Evolutionary conservation across 2,797 vertebrate genomes (phyloP).

Genomic region (Premnoplex brunnescens): DNA sequence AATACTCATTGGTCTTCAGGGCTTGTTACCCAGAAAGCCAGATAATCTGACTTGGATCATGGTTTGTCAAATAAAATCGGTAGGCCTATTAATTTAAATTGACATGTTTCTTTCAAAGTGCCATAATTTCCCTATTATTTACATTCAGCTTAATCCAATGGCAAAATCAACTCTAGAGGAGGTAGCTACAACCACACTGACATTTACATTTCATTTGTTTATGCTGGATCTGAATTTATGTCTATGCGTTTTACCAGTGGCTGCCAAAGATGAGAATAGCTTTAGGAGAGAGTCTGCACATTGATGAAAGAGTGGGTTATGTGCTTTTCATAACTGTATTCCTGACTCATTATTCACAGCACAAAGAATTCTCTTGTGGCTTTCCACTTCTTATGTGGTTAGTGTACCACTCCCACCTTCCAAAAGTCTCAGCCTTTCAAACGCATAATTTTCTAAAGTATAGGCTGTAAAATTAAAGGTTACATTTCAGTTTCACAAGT

Average conservation of each 20-base stretch:
- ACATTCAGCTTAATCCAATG: conserved; percentile 7
- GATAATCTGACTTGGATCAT: conserved; percentile 11
- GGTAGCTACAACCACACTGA: not conserved
- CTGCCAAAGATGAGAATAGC: conserved; percentile 46
- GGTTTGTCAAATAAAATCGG: conserved; percentile 34
- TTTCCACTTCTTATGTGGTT: conserved; percentile 54
- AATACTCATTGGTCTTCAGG: not conserved
- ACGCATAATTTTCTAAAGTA: conserved; percentile 63
- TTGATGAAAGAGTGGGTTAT: conserved; percentile 40
- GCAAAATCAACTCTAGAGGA: conserved; percentile 25
- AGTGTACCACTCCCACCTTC: conserved; percentile 54
- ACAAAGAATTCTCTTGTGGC: conserved; percentile 47
- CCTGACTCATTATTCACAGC: conserved; percentile 37
- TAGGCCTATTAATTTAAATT: conserved; percentile 13
- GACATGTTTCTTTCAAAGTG: conserved; percentile 11
- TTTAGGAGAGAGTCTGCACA: conserved; percentile 31
- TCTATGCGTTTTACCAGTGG: conserved; percentile 28
- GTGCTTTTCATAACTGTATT: conserved; percentile 47
- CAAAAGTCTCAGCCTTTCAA: conserved; percentile 31
- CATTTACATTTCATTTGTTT: conserved; percentile 55
- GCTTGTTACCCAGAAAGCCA: not conserved
- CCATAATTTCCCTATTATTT: conserved; percentile 35
- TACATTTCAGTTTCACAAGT: conserved; percentile 28
- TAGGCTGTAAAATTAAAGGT: conserved; percentile 57
- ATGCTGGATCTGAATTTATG: conserved; percentile 11